Evolutionary conservation across 2,888 invertebrate genomes (phyloP), one percentile per base, ranked within the genome.

Genomic region (Plemyria rubiginata): DNA sequence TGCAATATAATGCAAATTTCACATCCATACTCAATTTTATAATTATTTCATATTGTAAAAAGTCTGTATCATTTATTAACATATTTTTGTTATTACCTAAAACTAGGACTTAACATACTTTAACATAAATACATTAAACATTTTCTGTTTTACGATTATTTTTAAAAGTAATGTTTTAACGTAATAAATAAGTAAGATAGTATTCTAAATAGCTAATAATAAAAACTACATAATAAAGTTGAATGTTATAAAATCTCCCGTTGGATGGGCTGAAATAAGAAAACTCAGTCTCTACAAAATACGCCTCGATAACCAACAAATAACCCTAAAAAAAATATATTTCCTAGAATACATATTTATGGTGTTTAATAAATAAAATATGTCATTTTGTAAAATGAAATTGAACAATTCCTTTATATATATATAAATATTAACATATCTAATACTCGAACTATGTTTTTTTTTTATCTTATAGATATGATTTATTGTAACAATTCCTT

Each of bases 1-100:
- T 92, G 91, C 91, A 88, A 84, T 89, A 88, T 84, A 86, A 87
- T 87, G 86, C 86, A 78, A 83, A 84, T 84, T 74, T 79, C 77
- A 79, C 77, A 72, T 82, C 74, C 60, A 83, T 83, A 83, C 59
- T 70, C 75, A 77, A 67, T 67, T 67, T 53, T 77, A 75, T 78
- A 74, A 77, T 70, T 60, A 74, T 78, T 79, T 76, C 75, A 76
- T 81, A 82, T 76, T 82, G 73, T 83, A 85, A 79, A 84, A 76
- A 76, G 77, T 68, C 69, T 71, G 79, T 67, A 73, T 78, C 73
- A 76, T 72, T 74, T 75, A 32, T 32, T 13, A 53, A 29, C 43
- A 43, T 22, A 9, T 54, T 45, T 70, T 79, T 77, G 72, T 71
- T 54, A 40, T 52, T 40, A 9, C 40, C 22, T 48, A 38, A 36